Evolutionary conservation across 2,797 vertebrate species (phyloP).

Genomic region (Emydoidea blandingii): DNA sequence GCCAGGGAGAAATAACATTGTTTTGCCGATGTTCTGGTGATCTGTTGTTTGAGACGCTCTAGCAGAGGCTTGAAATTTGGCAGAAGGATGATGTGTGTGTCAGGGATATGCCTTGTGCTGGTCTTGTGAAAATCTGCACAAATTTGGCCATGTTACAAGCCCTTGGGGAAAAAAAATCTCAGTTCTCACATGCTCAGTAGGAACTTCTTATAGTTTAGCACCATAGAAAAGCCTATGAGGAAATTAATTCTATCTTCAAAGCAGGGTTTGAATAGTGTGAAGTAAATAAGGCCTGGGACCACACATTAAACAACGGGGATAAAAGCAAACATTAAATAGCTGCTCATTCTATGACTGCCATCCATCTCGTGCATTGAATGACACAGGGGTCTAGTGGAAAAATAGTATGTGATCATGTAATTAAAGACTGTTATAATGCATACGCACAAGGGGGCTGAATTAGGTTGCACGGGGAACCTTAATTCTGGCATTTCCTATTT

Average conservation of each 20-base stretch:
- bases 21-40: not conserved
- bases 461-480: not conserved
- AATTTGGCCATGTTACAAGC: not conserved
- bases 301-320: not conserved
- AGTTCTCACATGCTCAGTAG: not conserved
- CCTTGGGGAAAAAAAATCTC: not conserved
- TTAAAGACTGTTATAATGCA: not conserved
- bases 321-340: not conserved
- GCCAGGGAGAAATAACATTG: not conserved
- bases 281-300: not conserved
- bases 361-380: not conserved
- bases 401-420: not conserved
- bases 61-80: not conserved
- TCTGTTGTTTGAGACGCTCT: not conserved
- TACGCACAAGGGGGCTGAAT: not conserved
- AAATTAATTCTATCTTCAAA: not conserved
- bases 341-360: not conserved
- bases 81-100: not conserved
- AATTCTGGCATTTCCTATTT: not conserved
- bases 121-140: not conserved
- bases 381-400: not conserved
- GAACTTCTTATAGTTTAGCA: fast-evolving
- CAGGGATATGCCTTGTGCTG: not conserved
- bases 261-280: not conserved
- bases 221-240: fast-evolving